Conservation (phyloP, 2,888 invertebrate genomes). For the Muscina levida region DNA sequence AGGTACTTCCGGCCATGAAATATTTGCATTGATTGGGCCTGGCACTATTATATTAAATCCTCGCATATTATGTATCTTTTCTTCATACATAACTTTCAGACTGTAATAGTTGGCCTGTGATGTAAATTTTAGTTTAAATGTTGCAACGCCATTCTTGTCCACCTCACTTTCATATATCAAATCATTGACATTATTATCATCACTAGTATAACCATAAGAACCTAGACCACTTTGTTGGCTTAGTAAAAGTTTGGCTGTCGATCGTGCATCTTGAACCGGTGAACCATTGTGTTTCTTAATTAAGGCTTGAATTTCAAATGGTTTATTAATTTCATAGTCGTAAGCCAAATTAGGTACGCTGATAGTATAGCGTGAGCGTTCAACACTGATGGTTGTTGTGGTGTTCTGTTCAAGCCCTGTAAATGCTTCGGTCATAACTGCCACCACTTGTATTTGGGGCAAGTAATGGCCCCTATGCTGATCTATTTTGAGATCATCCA, state of each 20-base stretch:
- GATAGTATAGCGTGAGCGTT: constrained; percentile 87
- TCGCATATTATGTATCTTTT: not conserved
- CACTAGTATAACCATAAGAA: not conserved
- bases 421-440: constrained; percentile 10
- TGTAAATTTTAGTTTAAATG: constrained; percentile 81
- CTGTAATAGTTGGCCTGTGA: constrained; percentile 69
- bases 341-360: constrained; percentile 90
- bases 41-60: not conserved
- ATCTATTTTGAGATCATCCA: constrained; percentile 89
- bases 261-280: constrained; percentile 82
- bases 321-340: constrained; percentile 92
- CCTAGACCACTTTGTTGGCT: constrained; percentile 78
- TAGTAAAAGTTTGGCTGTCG: constrained; percentile 80
- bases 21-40: too few relatives aligned
- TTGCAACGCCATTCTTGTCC: constrained; percentile 4
- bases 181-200: constrained; percentile 70
- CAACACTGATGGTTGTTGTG: constrained; percentile 86
- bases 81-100: constrained; percentile 7
- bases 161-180: constrained; percentile 68
- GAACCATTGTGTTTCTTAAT: constrained; percentile 85
- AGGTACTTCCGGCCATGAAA: not conserved
- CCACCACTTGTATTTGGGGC: not conserved
- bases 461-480: constrained; percentile 62
- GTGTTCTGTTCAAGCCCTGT: constrained; percentile 71
- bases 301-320: constrained; percentile 89